A percentile compares a stretch with the other conserved stretches of the same genome.
Evolutionary conservation across 1,140 invertebrate genomes (phyloP).

Genomic region (Subanguina moxae): DNA sequence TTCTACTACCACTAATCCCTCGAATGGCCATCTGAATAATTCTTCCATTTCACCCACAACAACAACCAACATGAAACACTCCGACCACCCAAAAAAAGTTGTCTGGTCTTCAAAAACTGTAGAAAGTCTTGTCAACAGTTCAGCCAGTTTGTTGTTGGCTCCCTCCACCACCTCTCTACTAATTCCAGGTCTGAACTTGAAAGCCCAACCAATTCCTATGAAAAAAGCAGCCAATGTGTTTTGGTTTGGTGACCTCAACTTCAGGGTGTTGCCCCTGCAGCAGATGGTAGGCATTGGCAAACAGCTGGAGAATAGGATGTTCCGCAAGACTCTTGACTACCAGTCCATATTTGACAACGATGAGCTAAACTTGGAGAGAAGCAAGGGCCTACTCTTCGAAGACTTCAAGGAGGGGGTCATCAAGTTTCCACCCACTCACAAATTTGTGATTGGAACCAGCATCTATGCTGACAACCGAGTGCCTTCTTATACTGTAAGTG

Average conservation of each 20-base stretch:
- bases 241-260: slow-evolving; percentile 44
- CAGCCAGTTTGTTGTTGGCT: not conserved
- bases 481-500: slow-evolving; percentile 44
- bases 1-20: not conserved
- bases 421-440: slow-evolving; percentile 46
- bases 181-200: too few relatives aligned
- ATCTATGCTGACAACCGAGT: slow-evolving; percentile 35
- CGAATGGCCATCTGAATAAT: not conserved
- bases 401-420: slow-evolving; percentile 40
- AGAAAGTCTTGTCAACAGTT: not conserved
- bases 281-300: slow-evolving; percentile 14
- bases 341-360: slow-evolving; percentile 28
- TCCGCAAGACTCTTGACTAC: slow-evolving; percentile 26
- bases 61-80: not conserved
- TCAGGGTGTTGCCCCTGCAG: slow-evolving; percentile 24
- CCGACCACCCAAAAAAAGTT: not conserved
- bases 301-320: slow-evolving; percentile 28
- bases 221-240: slow-evolving; percentile 26
- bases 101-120: not conserved
- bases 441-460: slow-evolving; percentile 34
- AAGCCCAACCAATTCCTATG: not conserved
- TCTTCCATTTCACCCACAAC: not conserved
- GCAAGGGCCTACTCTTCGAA: slow-evolving; percentile 42
- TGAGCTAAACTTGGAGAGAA: slow-evolving; percentile 30
- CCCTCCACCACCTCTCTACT: not conserved